phyloP scores from a whole-genome alignment of 2,797 vertebrate genomes.

The Molossus alvarezi region DNA sequence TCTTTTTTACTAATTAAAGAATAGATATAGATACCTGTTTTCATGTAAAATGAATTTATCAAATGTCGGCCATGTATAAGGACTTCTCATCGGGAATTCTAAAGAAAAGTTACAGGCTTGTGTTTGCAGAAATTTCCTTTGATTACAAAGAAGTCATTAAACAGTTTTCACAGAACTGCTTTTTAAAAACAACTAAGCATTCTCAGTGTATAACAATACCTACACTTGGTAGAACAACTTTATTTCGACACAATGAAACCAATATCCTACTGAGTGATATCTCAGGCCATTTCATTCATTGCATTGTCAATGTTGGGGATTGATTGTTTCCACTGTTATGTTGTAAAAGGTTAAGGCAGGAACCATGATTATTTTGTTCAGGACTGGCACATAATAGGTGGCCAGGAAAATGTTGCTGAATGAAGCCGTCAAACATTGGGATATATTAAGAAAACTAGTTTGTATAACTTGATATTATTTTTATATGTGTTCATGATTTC shows the following conservation, averaged over 20 bases:
- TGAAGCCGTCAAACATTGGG: neutral
- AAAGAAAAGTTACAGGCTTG: neutral
- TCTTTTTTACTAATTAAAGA: constrained; percentile 39
- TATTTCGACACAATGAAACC: neutral
- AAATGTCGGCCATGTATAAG: neutral
- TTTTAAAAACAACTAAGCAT: neutral
- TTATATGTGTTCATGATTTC: neutral
- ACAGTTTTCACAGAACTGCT: neutral
- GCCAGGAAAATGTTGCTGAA: neutral
- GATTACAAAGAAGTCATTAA: constrained; percentile 40
- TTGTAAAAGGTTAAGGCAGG: neutral
- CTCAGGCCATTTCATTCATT: neutral
- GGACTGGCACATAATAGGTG: neutral
- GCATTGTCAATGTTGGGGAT: neutral
- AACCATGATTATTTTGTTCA: neutral
- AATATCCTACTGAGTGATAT: neutral
- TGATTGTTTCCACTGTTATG: neutral
- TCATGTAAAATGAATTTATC: constrained; percentile 18
- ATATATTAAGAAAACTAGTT: constrained; percentile 11
- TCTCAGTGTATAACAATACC: neutral
- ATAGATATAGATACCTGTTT: neutral
- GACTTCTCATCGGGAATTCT: constrained; percentile 64
- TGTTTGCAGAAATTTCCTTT: constrained; percentile 30
- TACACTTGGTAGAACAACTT: neutral
- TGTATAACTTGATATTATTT: neutral